These are phyloP conservation scores for Entelurus aequoreus DNA, from an alignment of 2,113 vertebrate genomes.

Conservation along the genomic window DNA sequence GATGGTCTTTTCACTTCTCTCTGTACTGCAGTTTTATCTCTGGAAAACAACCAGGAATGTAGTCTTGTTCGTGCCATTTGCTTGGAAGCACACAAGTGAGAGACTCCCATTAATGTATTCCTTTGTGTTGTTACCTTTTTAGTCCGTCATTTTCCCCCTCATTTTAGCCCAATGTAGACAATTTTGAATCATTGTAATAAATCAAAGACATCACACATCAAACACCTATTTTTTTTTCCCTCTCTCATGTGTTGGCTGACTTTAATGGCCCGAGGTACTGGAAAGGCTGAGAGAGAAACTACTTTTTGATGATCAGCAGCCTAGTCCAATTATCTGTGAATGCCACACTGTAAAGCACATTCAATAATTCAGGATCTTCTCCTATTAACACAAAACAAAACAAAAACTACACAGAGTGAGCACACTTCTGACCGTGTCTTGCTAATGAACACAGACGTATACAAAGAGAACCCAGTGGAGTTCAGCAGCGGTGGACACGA, in stretches of 20 bases:
- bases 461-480: constrained; percentile 19
- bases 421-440: constrained; percentile 32
- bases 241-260: constrained; percentile 8
- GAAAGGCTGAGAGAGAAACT: constrained; percentile 10
- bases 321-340: constrained; percentile 52
- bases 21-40: constrained; percentile 51
- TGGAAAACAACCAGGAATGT: constrained; percentile 54
- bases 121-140: not conserved
- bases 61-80: constrained; percentile 35
- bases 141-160: constrained; percentile 7
- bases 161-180: constrained; percentile 11
- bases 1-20: constrained; percentile 33
- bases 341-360: constrained; percentile 47
- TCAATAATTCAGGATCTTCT: constrained; percentile 28
- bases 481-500: constrained; percentile 10
- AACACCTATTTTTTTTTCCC: not conserved
- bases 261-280: constrained; percentile 9
- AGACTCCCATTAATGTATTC: not conserved
- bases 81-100: constrained; percentile 10
- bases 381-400: constrained; percentile 18
- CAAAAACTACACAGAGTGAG: constrained; percentile 18
- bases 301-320: constrained; percentile 47
- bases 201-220: constrained; percentile 24
- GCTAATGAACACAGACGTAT: constrained; percentile 30
- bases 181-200: constrained; percentile 17